phyloP scores from a whole-genome alignment of 2,888 invertebrate genomes.

The Vanessa cardui region DNA sequence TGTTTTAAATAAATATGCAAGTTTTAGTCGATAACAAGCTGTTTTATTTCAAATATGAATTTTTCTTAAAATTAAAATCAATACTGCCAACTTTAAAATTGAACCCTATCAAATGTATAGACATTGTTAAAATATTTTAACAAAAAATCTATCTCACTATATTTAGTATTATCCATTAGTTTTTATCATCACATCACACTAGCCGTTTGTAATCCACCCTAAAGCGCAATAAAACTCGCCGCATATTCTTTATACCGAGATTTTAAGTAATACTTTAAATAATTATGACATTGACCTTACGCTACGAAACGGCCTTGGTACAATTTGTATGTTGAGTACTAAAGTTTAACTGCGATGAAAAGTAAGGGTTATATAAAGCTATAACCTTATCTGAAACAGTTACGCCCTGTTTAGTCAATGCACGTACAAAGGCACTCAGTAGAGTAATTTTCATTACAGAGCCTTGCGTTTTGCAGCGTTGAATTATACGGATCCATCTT shows the following conservation, averaged over 20 bases:
- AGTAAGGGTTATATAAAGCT: slow-evolving; percentile 13
- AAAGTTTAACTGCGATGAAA: slow-evolving; percentile 13
- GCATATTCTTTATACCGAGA: slow-evolving; percentile 1
- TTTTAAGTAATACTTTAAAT: slow-evolving; percentile 5
- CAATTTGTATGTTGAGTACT: slow-evolving; percentile 10
- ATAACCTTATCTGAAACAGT: slow-evolving; percentile 29
- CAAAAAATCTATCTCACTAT: no score
- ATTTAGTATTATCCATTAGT: no score
- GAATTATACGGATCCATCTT: neutral
- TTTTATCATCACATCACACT: neutral
- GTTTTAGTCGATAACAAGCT: no score
- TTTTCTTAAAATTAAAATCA: no score
- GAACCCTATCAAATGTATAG: no score
- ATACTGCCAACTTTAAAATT: no score
- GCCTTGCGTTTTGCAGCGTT: slow-evolving; percentile 13
- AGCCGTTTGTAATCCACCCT: neutral
- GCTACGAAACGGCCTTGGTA: slow-evolving; percentile 6
- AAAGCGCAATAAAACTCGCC: neutral
- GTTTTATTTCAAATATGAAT: no score
- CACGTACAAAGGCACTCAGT: slow-evolving; percentile 35
- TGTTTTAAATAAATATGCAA: no score
- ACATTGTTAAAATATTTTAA: no score
- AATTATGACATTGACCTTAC: slow-evolving; percentile 11
- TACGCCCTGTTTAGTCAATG: slow-evolving; percentile 29
- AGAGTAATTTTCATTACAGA: slow-evolving; percentile 30